Conservation (phyloP, 1,140 invertebrate species). For the Pissodes strobi region DNA sequence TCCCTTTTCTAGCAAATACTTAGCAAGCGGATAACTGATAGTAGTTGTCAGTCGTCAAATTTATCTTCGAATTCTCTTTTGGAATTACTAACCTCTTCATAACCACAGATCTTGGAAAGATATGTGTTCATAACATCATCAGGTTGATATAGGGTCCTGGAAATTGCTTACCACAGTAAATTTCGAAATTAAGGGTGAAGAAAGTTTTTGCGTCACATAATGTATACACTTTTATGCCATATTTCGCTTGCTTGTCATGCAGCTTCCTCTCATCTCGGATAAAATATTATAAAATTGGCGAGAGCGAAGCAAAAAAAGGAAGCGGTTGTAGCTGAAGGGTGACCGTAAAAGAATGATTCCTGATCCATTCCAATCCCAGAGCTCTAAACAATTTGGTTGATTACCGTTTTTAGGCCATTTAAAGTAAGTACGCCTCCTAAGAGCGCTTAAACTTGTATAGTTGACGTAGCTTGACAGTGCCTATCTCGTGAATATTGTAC, state of each 20-base stretch:
- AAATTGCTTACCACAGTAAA: conserved; percentile 51
- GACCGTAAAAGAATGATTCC: conserved; percentile 47
- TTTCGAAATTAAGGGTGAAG: conserved; percentile 40
- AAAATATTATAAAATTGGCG: no score
- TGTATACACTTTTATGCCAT: conserved; percentile 50
- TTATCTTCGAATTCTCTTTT: conserved; percentile 42
- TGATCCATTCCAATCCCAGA: conserved; percentile 45
- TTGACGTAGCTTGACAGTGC: conserved; percentile 28
- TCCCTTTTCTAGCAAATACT: conserved; percentile 45
- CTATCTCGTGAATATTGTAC: conserved; percentile 16
- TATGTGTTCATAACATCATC: no score
- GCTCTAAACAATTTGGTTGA: conserved; percentile 42
- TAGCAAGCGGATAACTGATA: conserved; percentile 44
- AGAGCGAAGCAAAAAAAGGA: conserved; percentile 49
- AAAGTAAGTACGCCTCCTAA: conserved; percentile 4
- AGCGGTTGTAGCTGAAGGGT: conserved; percentile 45
- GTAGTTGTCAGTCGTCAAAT: conserved; percentile 49
- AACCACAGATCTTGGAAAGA: no score
- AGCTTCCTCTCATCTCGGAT: not conserved
- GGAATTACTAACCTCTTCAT: conserved; percentile 41
- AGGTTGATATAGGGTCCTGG: conserved; percentile 36
- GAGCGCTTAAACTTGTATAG: conserved; percentile 8
- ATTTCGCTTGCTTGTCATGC: conserved; percentile 58
- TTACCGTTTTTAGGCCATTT: conserved; percentile 27
- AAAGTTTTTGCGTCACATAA: conserved; percentile 26